Evolutionary conservation across 2,797 vertebrate genomes (phyloP).

Genomic region (Hippoglossus hippoglossus): DNA sequence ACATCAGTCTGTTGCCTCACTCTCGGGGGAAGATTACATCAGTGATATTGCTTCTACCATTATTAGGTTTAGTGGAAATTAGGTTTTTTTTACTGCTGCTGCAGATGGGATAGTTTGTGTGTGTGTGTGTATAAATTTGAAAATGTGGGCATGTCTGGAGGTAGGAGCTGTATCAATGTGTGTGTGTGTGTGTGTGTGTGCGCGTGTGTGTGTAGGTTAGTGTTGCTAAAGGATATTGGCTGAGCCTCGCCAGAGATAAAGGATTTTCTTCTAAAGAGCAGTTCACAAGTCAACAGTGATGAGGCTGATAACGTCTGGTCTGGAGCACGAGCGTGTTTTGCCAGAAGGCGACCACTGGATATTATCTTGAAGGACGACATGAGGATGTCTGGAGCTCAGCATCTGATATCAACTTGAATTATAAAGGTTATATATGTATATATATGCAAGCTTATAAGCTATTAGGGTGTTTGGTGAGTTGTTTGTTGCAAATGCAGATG

Average conservation of each 20-base stretch:
- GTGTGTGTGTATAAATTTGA: neutral
- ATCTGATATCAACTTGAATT: constrained; percentile 10
- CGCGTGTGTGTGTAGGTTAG: constrained; percentile 1
- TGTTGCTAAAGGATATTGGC: constrained; percentile 57
- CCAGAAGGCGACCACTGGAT: neutral
- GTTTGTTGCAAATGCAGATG: too few relatives aligned
- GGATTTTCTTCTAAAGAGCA: constrained; percentile 45
- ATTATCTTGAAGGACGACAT: constrained; percentile 16
- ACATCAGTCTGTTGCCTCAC: constrained; percentile 24
- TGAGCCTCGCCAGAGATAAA: constrained; percentile 59
- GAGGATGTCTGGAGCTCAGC: constrained; percentile 11
- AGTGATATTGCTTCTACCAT: constrained; percentile 75
- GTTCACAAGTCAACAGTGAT: constrained; percentile 58
- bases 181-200: constrained; percentile 11
- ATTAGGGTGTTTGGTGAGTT: too few relatives aligned
- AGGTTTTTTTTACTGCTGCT: constrained; percentile 67
- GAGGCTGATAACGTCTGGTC: constrained; percentile 41
- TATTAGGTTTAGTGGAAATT: constrained; percentile 82
- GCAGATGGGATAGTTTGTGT: constrained; percentile 38
- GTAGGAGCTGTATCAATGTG: constrained; percentile 4
- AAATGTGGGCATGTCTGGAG: constrained; percentile 36
- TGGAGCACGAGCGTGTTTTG: neutral
- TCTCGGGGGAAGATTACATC: constrained; percentile 77
- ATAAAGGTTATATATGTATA: neutral
- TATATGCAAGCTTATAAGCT: neutral